phyloP scores from a whole-genome alignment of 2,113 vertebrate species.

The Rhea pennata region DNA sequence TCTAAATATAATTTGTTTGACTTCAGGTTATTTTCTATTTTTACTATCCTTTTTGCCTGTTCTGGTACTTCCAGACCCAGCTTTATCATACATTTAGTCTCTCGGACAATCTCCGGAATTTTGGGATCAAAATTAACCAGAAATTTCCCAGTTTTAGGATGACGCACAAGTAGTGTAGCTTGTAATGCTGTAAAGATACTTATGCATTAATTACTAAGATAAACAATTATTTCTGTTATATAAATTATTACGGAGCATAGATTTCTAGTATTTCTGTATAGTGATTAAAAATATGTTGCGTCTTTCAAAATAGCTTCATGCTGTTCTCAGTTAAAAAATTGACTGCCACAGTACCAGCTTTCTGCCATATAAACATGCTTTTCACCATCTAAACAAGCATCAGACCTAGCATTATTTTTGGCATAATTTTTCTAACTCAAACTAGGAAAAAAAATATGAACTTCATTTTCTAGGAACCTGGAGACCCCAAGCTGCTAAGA shows the following conservation, averaged over 20 bases:
- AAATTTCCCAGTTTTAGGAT: slow-evolving; percentile 79
- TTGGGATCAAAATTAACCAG: slow-evolving; percentile 86
- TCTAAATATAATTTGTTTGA: slow-evolving; percentile 74
- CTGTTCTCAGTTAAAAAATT: not conserved
- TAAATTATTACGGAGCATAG: not conserved
- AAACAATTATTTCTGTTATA: not conserved
- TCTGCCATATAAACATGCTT: not conserved
- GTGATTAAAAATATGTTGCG: not conserved
- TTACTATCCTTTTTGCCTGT: slow-evolving; percentile 76
- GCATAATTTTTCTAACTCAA: not conserved
- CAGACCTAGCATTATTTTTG: not conserved
- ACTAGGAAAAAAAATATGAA: not conserved
- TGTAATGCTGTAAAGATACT: slow-evolving; percentile 79
- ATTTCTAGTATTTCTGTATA: not conserved
- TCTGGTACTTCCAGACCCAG: slow-evolving; percentile 84
- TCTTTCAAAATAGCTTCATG: not conserved
- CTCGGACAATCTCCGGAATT: slow-evolving; percentile 79
- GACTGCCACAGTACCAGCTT: not conserved
- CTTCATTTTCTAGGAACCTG: not conserved
- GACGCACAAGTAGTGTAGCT: slow-evolving; percentile 76
- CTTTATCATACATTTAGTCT: slow-evolving; percentile 85
- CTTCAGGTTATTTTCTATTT: slow-evolving; percentile 76
- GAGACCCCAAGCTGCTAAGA: not conserved
- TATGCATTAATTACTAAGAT: not conserved
- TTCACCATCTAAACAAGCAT: not conserved